Evolutionary conservation across 2,113 vertebrate genomes (phyloP).

Genomic region (Halcyon senegalensis): DNA sequence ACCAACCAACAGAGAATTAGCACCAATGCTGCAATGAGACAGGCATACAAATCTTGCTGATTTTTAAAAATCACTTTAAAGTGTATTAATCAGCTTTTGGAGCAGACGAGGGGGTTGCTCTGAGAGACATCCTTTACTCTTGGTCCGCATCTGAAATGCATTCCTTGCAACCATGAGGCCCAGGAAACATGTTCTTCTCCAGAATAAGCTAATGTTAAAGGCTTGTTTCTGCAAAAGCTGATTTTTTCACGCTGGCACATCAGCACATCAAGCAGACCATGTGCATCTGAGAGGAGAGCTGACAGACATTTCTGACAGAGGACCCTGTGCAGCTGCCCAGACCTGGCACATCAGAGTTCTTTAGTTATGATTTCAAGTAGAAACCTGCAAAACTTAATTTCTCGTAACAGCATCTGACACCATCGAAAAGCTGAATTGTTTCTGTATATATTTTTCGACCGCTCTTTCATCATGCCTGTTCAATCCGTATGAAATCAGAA

Average conservation of each 20-base stretch:
- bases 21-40: neutral
- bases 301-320: neutral
- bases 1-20: neutral
- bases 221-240: neutral
- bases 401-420: neutral
- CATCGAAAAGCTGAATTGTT: constrained; percentile 7
- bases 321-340: neutral
- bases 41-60: neutral
- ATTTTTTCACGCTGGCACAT: neutral
- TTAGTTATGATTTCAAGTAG: constrained; percentile 13
- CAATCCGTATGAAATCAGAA: neutral
- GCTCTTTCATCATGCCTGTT: neutral
- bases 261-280: accelerated
- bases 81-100: neutral
- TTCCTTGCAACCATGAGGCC: neutral
- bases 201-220: neutral
- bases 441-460: neutral
- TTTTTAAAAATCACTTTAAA: neutral
- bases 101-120: neutral
- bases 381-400: neutral
- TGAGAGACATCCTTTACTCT: neutral
- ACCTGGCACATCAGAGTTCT: neutral
- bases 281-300: neutral
- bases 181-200: neutral
- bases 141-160: neutral